These are phyloP conservation scores for Armadillidium nasatum DNA, from an alignment of 1,140 invertebrate species.

Conservation along the genomic window DNA sequence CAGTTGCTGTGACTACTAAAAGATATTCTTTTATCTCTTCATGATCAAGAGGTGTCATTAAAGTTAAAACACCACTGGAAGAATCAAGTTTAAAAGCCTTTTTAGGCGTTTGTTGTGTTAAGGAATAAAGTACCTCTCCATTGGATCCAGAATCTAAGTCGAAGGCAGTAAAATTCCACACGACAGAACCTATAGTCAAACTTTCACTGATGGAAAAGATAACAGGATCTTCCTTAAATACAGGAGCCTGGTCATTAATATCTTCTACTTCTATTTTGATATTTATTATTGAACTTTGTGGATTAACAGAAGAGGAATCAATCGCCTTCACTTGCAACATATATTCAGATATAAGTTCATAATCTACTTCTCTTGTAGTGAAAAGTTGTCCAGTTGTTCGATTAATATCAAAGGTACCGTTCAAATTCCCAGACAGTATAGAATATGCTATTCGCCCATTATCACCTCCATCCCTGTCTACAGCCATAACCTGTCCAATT, in stretches of 20 bases:
- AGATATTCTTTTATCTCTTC: conserved; percentile 72
- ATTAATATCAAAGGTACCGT: conserved; percentile 82
- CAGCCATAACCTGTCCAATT: conserved; percentile 66
- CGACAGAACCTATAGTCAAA: conserved; percentile 63
- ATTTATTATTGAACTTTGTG: conserved; percentile 78
- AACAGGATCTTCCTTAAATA: conserved; percentile 76
- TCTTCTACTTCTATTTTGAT: conserved; percentile 83
- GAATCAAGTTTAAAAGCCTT: conserved; percentile 69
- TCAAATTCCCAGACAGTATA: conserved; percentile 60
- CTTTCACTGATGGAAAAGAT: conserved; percentile 71
- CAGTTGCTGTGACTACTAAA: conserved; percentile 74
- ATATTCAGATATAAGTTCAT: conserved; percentile 76
- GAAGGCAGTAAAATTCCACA: conserved; percentile 80
- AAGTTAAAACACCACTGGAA: conserved; percentile 70
- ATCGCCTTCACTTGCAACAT: conserved; percentile 79
- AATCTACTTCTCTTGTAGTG: conserved; percentile 74
- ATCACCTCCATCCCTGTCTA: conserved; percentile 58
- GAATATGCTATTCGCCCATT: conserved; percentile 76
- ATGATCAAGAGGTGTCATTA: conserved; percentile 70
- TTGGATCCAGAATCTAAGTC: conserved; percentile 78
- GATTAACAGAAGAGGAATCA: conserved; percentile 80
- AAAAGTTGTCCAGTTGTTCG: conserved; percentile 74
- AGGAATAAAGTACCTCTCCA: conserved; percentile 72
- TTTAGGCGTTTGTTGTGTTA: conserved; percentile 64
- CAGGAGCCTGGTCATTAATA: conserved; percentile 87